Base-by-base conservation (phyloP, 2,797 vertebrate genomes). In the Channallabes apus region DNA sequence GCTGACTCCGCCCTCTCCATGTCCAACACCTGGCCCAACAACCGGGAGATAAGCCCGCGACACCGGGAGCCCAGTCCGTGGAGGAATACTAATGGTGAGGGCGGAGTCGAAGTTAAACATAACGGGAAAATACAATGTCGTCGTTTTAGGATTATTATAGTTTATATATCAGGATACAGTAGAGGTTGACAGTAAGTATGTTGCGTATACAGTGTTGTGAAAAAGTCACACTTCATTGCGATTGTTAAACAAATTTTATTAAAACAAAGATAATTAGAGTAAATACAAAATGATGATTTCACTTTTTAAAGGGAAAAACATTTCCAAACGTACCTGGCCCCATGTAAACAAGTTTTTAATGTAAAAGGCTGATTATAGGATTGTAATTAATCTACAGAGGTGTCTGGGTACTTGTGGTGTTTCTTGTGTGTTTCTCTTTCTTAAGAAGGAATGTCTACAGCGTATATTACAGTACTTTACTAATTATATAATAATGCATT, bases 21-120 rank as follows among this genome's bases (percentile, higher is more conserved):
- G 94, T 97, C 97, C 84, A 97, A 94, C 92, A 97, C 97, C 14
- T 98, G 97, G 97, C 96, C 97, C 82, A 95, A 96, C 88, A 96
- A 96, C 88, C 94, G 93, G 24, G 96, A 96, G 76, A 92, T 90
- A 82, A 92, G 85, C 69, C 90, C 94, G 18, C 95, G 93, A 32
- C 93, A 92, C 87, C 93, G 90, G 80, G 94, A 94, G 83, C 87
- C 90, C 64, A 88, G 90, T 71, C 94, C 88, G 6, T 93, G 94
- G 89, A 88, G 92, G 24, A 95, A 95, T 24, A 84, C 3, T 20
- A 7, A 91, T 88, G 93, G 94, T 94, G 90, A 88, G 91, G 59
- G 80, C 75, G 35, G 68, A 38, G 68, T 75, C 24, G 11, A 29
- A 54, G 7, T 54, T 3, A 18, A 3, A 75, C n/a, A 14, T 20